Base-by-base conservation (phyloP, 2,113 vertebrate species). In the Nansenia antarctica region DNA sequence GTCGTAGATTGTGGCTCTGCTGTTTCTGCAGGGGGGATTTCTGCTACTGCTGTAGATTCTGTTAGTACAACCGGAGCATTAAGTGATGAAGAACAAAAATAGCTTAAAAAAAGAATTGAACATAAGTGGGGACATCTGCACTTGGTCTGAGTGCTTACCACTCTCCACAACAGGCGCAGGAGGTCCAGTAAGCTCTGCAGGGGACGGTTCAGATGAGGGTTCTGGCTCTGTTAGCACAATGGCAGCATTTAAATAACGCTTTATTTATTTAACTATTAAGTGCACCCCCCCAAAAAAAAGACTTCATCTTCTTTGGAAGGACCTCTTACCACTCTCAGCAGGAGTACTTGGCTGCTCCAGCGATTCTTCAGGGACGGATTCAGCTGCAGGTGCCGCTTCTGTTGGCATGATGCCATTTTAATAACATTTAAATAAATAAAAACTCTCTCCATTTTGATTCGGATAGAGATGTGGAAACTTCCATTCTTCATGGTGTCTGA, bases 11-110 rank as follows among this genome's bases (percentile, higher is more conserved):
- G 77, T 15, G 80, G 74, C 62, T 82, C 77, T 7, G 70, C 7
- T 7, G 76, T 61, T 58, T 79, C 76, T 72, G 82, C 66, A 59
- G 86, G 24, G 0, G 70, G 62, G 11, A 42, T 71, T 71, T 86
- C 86, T 63, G 72, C 61, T 62, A 62, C 62, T 72, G 74, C 59
- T 68, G 72, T 6, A 14, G 82, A 70, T 78, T 87, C 90, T 85
- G 86, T 76, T 73, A 77, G 67, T 72, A 49, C n/a, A 69, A 72
- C 57, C 67, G 61, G 14, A 75, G 73, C 31, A 57, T 73, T 27
- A 3, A 65, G 18, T 29, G 53, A 47, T 81, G 68, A 70, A 59
- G 34, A 49, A 49, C 27, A 35, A 61, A 65, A 55, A 47, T 59
- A 74, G 32, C 26, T 26, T 1, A 12, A 67, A n/a, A 9, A 49